Conservation (phyloP, 1,140 invertebrate genomes). For the Linepithema humile region DNA sequence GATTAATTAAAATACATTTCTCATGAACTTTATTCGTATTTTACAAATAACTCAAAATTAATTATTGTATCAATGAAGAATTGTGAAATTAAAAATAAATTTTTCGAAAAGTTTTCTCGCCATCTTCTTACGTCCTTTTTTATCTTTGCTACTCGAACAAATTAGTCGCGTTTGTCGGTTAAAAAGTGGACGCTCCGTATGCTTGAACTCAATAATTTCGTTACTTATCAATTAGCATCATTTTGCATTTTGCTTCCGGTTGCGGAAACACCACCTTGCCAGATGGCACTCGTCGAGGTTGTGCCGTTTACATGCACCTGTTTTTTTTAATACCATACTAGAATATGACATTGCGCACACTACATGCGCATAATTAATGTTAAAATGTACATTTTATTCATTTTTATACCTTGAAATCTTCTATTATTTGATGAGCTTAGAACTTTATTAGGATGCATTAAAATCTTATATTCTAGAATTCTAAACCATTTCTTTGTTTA, state of each 20-base stretch:
- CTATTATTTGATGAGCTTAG: too few relatives aligned
- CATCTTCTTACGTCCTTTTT: not conserved
- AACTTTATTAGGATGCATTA: too few relatives aligned
- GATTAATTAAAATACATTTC: not conserved
- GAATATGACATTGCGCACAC: too few relatives aligned
- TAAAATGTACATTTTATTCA: too few relatives aligned
- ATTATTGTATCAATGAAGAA: not conserved
- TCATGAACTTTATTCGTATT: conserved; percentile 42
- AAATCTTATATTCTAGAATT: too few relatives aligned
- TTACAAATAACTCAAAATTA: conserved; percentile 44
- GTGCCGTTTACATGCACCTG: conserved; percentile 76
- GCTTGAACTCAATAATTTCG: conserved; percentile 33
- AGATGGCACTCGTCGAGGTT: conserved; percentile 71
- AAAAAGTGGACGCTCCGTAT: not conserved
- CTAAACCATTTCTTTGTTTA: too few relatives aligned
- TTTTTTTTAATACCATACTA: too few relatives aligned
- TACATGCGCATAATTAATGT: too few relatives aligned
- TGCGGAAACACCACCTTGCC: conserved; percentile 64
- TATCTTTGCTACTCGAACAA: not conserved
- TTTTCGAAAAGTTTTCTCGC: not conserved
- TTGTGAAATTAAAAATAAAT: not conserved
- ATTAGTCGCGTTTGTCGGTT: conserved; percentile 27
- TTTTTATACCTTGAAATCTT: too few relatives aligned
- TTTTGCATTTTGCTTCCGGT: conserved; percentile 73
- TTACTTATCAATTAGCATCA: conserved; percentile 71